phyloP scores from a whole-genome alignment of 2,888 invertebrate species.

The Neocrepidodera transversa region DNA sequence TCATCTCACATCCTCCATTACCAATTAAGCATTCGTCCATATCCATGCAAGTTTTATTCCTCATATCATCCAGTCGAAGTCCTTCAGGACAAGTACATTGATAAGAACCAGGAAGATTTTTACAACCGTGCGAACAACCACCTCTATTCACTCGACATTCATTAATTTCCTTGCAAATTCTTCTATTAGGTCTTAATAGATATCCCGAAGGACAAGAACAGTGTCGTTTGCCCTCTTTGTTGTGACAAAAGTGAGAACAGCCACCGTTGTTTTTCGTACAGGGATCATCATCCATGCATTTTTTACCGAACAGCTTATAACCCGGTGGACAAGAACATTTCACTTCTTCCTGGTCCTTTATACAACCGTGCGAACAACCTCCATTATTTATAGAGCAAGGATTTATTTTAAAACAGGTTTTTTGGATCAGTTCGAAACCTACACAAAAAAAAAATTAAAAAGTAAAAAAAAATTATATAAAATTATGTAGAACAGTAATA shows the following conservation, averaged over 20 bases:
- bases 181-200: constrained; percentile 56
- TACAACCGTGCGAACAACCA: constrained; percentile 70
- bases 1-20: constrained; percentile 60
- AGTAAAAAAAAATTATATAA: too few relatives aligned
- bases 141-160: constrained; percentile 67
- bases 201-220: constrained; percentile 67
- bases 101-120: constrained; percentile 62
- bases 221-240: constrained; percentile 54
- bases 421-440: constrained; percentile 48
- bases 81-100: constrained; percentile 63
- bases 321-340: constrained; percentile 62
- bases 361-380: constrained; percentile 65
- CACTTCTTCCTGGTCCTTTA: constrained; percentile 62
- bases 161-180: constrained; percentile 64
- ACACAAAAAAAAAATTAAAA: too few relatives aligned
- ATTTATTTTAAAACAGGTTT: constrained; percentile 57
- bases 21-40: constrained; percentile 59
- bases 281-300: constrained; percentile 61
- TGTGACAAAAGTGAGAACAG: constrained; percentile 62
- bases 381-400: constrained; percentile 59
- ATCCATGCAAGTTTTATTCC: constrained; percentile 56
- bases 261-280: constrained; percentile 56
- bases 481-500: neutral
- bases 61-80: constrained; percentile 50
- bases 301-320: constrained; percentile 49